Evolutionary conservation across 1,140 invertebrate genomes (phyloP), one percentile per base, ranked within the genome.

Genomic region (Venturia canescens): DNA sequence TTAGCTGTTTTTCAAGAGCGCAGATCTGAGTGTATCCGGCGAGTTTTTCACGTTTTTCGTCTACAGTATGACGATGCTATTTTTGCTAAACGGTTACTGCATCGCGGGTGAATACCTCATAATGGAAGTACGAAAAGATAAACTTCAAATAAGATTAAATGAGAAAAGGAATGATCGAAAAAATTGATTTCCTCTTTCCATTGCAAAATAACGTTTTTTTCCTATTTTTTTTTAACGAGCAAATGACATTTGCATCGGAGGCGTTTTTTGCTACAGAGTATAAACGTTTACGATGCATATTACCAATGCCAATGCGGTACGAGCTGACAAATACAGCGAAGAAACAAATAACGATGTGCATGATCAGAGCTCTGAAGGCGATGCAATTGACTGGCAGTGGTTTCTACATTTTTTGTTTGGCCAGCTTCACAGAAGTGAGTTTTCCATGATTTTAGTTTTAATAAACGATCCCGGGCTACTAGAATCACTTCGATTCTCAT

Each of bases 51-150:
- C 72, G 27, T 77, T 81, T 69, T 23, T 78, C 0, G 57, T 71
- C 44, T 81, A 81, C 44, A 67, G 74, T 26, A 70, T 31, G 9
- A 78, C 66, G 31, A 70, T 81, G 66, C 1, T 81, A 31, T 70
- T 81, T 44, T 34, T 77, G 60, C 76, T 81, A 9, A 76, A 71
- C 27, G 80, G 63, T 76, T 81, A 81, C 38, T 81, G 80, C 63
- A n/a, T 70, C 21, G 80, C 75, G 6, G 80, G 80, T 34, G 80
- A 81, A 81, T 71, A 77, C 21, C 67, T 81, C 48, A 77, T 81
- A 16, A 70, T 66, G 6, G 80, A 81, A 69, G 80, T 81, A 81
- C 16, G 63, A 34, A 69, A 3, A 29, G 27, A 50, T 18, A 44
- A 72, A 27, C 44, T 67, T 63, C 23, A 66, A 27, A 6, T 27